Evolutionary conservation across 2,113 vertebrate species (phyloP), one percentile per base, ranked within the genome.

Genomic region (Neodontobutis hainanensis): DNA sequence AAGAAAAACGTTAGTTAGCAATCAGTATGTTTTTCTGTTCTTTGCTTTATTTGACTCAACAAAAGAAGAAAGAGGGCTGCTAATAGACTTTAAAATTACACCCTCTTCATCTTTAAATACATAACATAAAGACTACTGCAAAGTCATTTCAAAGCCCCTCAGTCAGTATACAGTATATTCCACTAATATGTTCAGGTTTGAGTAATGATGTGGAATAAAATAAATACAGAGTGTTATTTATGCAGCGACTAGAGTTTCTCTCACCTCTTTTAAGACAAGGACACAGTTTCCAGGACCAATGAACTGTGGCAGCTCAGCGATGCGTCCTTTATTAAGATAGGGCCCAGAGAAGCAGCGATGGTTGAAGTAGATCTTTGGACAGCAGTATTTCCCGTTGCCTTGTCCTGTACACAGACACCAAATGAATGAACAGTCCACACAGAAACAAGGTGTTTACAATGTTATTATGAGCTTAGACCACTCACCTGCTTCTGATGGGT

Each of bases 361-460:
- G 84, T 99, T 99, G 91, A 99, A 99, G 91, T 96, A 99, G 90
- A 99, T 99, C 90, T 98, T 98, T 85, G 97, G 96, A 87, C 95
- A 97, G 90, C 92, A 95, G 87, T 99, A 99, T 77, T 97, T 98
- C 56, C 96, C 96, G 32, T 98, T 98, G 6, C 90, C 93, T 8
- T 87, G 89, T 14, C 91, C 93, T 90, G 71, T 8, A 64, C 11
- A 6, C 10, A 3, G 52, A 73, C 35, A 51, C 9, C 64, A 47
- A 70, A 38, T 11, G 14, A 44, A 61, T 16, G 14, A 2, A 46
- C 43, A 55, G n/a, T 35, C 12, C 5, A 8, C 14, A 63, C 40
- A 42, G 34, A 44, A 3, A 57, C 36, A 8, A 34, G 48, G 11
- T 1, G n/a, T 12, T 42, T 2, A 0, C 1, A 19, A 64, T 5